phyloP scores from a whole-genome alignment of 2,888 invertebrate species.

The Didymodactylos carnosus region DNA sequence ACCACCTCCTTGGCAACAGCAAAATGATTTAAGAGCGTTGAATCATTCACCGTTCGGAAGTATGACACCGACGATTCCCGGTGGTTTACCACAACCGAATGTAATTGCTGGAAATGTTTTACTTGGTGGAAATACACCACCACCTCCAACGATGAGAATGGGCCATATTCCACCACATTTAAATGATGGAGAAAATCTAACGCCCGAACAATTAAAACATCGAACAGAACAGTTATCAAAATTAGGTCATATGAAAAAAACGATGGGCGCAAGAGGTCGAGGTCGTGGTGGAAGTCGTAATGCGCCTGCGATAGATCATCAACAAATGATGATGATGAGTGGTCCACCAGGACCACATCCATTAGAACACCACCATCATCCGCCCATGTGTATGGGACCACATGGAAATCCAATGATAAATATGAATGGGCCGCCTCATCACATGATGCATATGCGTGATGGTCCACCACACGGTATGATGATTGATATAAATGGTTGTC shows the following conservation, averaged over 20 bases:
- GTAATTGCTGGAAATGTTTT: not conserved
- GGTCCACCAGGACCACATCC: not conserved
- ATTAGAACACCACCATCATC: not conserved
- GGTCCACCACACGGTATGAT: not conserved
- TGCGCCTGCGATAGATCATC: conserved; percentile 27
- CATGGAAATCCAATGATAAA: too few relatives aligned
- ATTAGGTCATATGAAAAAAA: conserved; percentile 38
- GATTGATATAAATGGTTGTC: not conserved
- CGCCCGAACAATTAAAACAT: conserved; percentile 80
- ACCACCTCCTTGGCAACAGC: not conserved
- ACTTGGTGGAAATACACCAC: not conserved
- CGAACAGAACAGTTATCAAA: conserved; percentile 76
- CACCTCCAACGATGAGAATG: not conserved
- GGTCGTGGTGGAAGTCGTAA: conserved; percentile 1
- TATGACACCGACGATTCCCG: not conserved
- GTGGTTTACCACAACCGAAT: not conserved
- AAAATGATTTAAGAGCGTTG: too few relatives aligned
- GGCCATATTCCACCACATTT: not conserved
- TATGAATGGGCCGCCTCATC: not conserved
- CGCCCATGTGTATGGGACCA: not conserved
- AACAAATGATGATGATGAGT: conserved; percentile 5
- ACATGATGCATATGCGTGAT: not conserved
- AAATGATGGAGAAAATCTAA: conserved; percentile 53
- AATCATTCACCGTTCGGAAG: not conserved
- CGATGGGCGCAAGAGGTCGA: conserved; percentile 5